Base-by-base conservation (phyloP, 92 coral and sea anemone genomes). In the Porites cylindrica region DNA sequence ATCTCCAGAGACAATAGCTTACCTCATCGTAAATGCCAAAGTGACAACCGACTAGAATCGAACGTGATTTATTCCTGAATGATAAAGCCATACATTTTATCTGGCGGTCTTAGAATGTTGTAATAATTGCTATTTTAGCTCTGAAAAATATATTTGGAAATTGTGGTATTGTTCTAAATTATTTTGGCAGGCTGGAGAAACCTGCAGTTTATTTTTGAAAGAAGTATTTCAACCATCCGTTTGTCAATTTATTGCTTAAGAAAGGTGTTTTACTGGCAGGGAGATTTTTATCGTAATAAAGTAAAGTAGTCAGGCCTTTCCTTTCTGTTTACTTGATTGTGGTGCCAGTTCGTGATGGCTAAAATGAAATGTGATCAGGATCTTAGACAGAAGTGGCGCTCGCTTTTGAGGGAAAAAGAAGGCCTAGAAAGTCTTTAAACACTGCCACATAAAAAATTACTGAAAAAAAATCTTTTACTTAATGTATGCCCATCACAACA, bases 1-100 rank as follows among this genome's bases (percentile, higher is more conserved):
- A 52, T 83, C 20, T 51, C 32, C 69, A 70, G 73, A 74, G 80
- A 83, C 52, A 69, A 20, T 24, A 71, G 24, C 51, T 51, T 2
- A 12, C 38, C 61, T 50, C 86, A 62, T 70, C 69, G 74, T 65
- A 13, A 61, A 82, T 19, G 43, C 56, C 62, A 58, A 18, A 50
- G 11, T 53, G 61, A 72, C 80, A 21, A 71, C 65, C 16, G 87
- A 83, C 80, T 16, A 83, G 80, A 83, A 83, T 83, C 87, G 79
- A 47, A 61, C 75, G 43, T 83, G 87, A 83, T 83, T 83, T 83
- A 64, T 43, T 63, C 51, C 85, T 69, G 19, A 69, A 10, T 70
- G 19, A 38, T 61, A 7, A 74, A 65, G 71, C 75, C 80, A 50
- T 51, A 61, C 87, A 20, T 38, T 82, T 32, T 38, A 3, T 9